A percentile compares a stretch with the other conserved stretches of the same genome.
phyloP scores from a whole-genome alignment of 1,140 invertebrate genomes.

The Theocolax elegans region DNA sequence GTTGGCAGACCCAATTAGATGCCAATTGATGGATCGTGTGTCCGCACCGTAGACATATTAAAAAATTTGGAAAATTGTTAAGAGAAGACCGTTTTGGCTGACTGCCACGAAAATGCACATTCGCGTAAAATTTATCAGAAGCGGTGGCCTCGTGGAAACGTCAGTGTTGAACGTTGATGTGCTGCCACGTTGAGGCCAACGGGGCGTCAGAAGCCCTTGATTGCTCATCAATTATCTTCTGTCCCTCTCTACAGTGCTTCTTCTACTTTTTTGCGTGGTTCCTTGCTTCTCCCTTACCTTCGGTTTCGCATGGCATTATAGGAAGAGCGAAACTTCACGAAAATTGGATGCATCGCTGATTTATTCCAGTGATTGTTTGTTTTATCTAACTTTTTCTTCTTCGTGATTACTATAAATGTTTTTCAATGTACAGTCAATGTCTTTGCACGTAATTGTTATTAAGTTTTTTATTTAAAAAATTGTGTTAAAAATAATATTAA shows the following conservation, averaged over 20 bases:
- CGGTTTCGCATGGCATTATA: background rate
- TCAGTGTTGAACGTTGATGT: constrained; percentile 5
- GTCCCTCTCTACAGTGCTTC: background rate
- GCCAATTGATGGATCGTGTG: background rate
- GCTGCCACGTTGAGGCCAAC: background rate
- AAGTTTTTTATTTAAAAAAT: no score
- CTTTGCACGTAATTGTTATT: no score
- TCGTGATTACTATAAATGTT: no score
- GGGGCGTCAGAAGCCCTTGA: no score
- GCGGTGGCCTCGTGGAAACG: background rate
- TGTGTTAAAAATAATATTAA: no score
- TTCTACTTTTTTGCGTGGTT: constrained; percentile 4
- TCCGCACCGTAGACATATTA: background rate
- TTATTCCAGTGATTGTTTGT: no score
- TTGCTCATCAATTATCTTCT: constrained; percentile 33
- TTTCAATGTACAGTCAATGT: no score
- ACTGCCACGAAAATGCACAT: background rate
- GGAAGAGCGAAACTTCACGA: background rate
- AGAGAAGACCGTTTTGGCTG: constrained; percentile 8
- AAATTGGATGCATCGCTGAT: background rate
- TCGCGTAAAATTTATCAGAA: background rate
- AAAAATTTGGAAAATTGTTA: no score
- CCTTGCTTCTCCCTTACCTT: no score
- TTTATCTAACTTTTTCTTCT: no score
- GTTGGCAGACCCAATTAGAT: constrained; percentile 5